Percentiles rank a stretch among this genome's conserved stretches.
phyloP scores from a whole-genome alignment of 2,888 invertebrate genomes.

The Odiellus spinosus region DNA sequence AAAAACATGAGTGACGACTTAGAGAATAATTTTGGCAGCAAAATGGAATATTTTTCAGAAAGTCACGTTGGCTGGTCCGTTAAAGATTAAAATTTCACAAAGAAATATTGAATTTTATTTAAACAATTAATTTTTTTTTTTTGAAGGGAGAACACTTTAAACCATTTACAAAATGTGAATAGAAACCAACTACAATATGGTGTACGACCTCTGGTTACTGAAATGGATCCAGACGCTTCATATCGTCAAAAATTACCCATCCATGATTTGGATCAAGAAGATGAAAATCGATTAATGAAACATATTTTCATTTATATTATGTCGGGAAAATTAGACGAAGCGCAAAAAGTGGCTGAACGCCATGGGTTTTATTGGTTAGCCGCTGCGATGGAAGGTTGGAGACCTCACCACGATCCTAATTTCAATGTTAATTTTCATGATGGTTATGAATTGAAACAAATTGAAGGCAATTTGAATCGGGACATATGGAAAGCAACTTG shows the following conservation, averaged over 20 bases:
- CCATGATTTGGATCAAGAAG: slow-evolving; percentile 51
- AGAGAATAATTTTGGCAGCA: slow-evolving; percentile 29
- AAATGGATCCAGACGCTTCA: slow-evolving; percentile 80
- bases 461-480: slow-evolving; percentile 57
- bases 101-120: too few species aligned
- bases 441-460: slow-evolving; percentile 36
- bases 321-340: slow-evolving; percentile 66
- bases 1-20: slow-evolving; percentile 48
- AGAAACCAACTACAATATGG: too few species aligned
- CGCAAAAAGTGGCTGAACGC: slow-evolving; percentile 61
- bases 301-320: slow-evolving; percentile 58
- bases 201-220: slow-evolving; percentile 41
- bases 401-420: slow-evolving; percentile 69
- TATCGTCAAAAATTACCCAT: slow-evolving; percentile 55
- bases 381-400: slow-evolving; percentile 78
- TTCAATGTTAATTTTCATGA: slow-evolving; percentile 32
- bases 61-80: slow-evolving; percentile 55
- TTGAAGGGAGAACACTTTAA: too few species aligned
- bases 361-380: slow-evolving; percentile 86
- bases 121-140: too few species aligned
- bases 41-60: slow-evolving; percentile 59
- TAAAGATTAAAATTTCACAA: too few species aligned
- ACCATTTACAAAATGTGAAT: too few species aligned
- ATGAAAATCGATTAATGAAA: slow-evolving; percentile 45
- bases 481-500: slow-evolving; percentile 40